A percentile compares a stretch with the other conserved stretches of the same genome.
phyloP scores from a whole-genome alignment of 2,888 invertebrate species.

The Orchesella flavescens region DNA sequence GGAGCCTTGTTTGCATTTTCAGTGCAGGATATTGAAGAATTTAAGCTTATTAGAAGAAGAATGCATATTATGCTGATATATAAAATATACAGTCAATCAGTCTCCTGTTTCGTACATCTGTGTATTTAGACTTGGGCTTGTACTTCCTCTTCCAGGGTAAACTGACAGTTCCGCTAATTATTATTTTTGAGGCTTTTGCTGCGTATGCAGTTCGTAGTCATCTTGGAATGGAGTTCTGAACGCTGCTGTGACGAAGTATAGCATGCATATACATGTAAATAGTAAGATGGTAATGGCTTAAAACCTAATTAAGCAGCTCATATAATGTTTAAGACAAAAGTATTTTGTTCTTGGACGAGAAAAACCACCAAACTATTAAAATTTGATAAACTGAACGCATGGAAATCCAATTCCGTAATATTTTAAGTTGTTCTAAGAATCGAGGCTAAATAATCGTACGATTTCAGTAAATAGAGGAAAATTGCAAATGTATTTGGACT shows the following conservation, averaged over 20 bases:
- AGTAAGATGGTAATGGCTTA: not conserved
- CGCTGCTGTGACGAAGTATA: too few relatives aligned
- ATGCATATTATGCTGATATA: not conserved
- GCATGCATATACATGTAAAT: too few relatives aligned
- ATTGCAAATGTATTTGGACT: too few relatives aligned
- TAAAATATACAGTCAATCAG: not conserved
- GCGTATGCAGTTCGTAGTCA: not conserved
- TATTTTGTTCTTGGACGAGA: too few relatives aligned
- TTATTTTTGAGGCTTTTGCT: slow-evolving; percentile 59
- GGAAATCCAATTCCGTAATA: too few relatives aligned
- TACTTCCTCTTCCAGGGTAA: slow-evolving; percentile 68
- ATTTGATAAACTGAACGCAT: too few relatives aligned
- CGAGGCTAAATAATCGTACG: too few relatives aligned
- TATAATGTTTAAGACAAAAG: too few relatives aligned
- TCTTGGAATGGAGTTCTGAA: not conserved
- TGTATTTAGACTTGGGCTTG: slow-evolving; percentile 67
- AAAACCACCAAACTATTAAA: too few relatives aligned
- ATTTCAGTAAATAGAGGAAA: too few relatives aligned
- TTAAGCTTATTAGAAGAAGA: not conserved
- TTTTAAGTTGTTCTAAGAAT: too few relatives aligned
- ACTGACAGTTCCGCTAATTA: slow-evolving; percentile 67
- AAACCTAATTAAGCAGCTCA: too few relatives aligned
- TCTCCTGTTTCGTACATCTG: slow-evolving; percentile 30
- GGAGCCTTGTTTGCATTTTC: not conserved
- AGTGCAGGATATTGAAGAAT: not conserved